Base-by-base conservation (phyloP, 2,888 invertebrate species). In the Brenthis daphne region DNA sequence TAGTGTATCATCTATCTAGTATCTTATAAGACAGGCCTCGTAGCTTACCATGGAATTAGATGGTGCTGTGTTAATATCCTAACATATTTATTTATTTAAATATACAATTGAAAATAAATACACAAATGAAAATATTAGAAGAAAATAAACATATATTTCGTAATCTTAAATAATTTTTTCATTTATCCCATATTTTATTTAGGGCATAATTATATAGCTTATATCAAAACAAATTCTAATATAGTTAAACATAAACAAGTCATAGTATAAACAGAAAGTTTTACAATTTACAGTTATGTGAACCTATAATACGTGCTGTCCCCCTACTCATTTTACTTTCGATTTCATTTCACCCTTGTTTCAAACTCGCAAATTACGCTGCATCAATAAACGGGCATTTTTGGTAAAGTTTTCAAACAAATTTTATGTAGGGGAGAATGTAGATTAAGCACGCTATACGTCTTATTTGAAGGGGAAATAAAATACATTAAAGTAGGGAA, bases 251-350 rank as follows among this genome's bases (percentile, higher is more conserved):
- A 16, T 16, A 16, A 16, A 0, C 16, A 16, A 16, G 6, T 47
- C 24, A 16, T 16, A n/a, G 12, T 29, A 51, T 29, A 51, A 51
- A 37, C 33, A 63, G 51, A 86, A 88, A 86, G 80, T 86, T 88
- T 83, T 74, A 78, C 73, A 76, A 79, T 75, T 79, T 75, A 71
- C 75, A 79, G 80, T 80, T 83, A 83, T 84, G 86, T 86, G 83
- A 87, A 87, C 87, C 80, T 82, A 80, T 85, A 85, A 86, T 85
- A 75, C 73, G 71, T 76, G 72, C 74, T 75, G 68, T 71, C 69
- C 73, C 73, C 67, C 53, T 53, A 43, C 56, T 70, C 69, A 70
- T 60, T 57, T 60, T 68, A 64, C 47, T 50, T 64, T 64, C 66
- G 51, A 13, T 50, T 61, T 24, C 6, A 24, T 37, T 53, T 13